phyloP scores from a whole-genome alignment of 1,140 invertebrate species.

The Tetramorium parvispinum region DNA sequence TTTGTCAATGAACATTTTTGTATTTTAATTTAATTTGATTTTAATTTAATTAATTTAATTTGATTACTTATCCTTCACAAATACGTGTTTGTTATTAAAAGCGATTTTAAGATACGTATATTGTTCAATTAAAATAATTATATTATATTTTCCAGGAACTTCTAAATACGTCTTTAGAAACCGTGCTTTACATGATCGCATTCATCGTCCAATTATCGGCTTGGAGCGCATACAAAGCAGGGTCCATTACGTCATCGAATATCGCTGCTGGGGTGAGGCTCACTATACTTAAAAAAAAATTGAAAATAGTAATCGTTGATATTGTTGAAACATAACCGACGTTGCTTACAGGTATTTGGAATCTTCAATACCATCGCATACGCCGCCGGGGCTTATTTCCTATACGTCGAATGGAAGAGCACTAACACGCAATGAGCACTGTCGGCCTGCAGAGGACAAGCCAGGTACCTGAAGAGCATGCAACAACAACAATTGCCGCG shows the following conservation, averaged over 20 bases:
- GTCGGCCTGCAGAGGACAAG: conserved; percentile 22
- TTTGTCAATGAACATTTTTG: background rate
- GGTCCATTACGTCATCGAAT: conserved; percentile 83
- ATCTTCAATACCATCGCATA: conserved; percentile 93
- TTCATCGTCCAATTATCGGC: conserved; percentile 92
- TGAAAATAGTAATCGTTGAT: background rate
- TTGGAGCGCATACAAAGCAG: conserved; percentile 82
- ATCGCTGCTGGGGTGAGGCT: conserved; percentile 91
- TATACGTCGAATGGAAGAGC: conserved; percentile 91
- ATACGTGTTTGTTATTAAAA: background rate
- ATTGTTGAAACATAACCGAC: background rate
- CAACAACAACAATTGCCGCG: conserved; percentile 63
- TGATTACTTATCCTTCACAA: background rate
- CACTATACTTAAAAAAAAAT: background rate
- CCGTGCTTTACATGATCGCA: conserved; percentile 91
- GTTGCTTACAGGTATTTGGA: conserved; percentile 90
- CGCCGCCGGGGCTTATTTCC: conserved; percentile 90
- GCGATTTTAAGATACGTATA: background rate
- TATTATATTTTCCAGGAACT: conserved; percentile 89
- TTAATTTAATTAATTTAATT: no score
- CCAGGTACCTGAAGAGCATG: conserved; percentile 70
- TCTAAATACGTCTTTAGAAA: conserved; percentile 90
- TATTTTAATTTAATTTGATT: background rate
- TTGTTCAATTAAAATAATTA: conserved; percentile 59
- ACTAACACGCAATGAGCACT: conserved; percentile 79